These are phyloP conservation scores for Drosophila hamatofila DNA, from an alignment of 2,888 invertebrate genomes.

Conservation along the genomic window DNA sequence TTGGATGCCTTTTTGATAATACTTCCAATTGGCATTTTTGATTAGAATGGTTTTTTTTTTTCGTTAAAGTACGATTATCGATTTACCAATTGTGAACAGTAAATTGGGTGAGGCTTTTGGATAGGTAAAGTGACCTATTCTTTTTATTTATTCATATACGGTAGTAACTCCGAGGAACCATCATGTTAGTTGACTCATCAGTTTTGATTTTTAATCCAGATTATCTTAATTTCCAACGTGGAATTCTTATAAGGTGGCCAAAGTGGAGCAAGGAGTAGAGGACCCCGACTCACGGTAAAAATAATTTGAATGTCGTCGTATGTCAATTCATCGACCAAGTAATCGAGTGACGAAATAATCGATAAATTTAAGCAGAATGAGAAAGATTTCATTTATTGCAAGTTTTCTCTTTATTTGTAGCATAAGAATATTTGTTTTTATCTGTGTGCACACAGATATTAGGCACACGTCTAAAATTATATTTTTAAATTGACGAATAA, in stretches of 20 bases:
- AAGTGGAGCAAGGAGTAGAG: conserved; percentile 10
- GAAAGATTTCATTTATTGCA: background rate
- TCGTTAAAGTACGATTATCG: conserved; percentile 6
- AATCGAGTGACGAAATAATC: conserved; percentile 26
- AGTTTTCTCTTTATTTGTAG: background rate
- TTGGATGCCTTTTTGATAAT: conserved; percentile 92
- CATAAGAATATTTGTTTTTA: background rate
- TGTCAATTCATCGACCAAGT: background rate
- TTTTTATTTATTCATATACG: conserved; percentile 21
- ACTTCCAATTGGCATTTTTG: conserved; percentile 90
- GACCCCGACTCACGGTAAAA: conserved; percentile 36
- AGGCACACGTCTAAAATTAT: no score
- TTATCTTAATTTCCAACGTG: conserved; percentile 14
- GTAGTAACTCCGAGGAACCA: conserved; percentile 12
- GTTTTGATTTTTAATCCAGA: background rate
- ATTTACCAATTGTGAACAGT: conserved; percentile 13
- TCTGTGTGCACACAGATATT: background rate
- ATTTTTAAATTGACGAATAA: background rate
- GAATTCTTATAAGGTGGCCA: conserved; percentile 15
- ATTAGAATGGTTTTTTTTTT: conserved; percentile 12
- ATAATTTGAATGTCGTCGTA: conserved; percentile 21
- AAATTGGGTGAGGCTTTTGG: conserved; percentile 15
- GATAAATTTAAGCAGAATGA: conserved; percentile 20
- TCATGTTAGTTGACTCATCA: conserved; percentile 11
- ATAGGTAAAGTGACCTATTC: conserved; percentile 12